Base-by-base conservation (phyloP, 1,140 invertebrate species). In the Holcopasites calliopsidis region DNA sequence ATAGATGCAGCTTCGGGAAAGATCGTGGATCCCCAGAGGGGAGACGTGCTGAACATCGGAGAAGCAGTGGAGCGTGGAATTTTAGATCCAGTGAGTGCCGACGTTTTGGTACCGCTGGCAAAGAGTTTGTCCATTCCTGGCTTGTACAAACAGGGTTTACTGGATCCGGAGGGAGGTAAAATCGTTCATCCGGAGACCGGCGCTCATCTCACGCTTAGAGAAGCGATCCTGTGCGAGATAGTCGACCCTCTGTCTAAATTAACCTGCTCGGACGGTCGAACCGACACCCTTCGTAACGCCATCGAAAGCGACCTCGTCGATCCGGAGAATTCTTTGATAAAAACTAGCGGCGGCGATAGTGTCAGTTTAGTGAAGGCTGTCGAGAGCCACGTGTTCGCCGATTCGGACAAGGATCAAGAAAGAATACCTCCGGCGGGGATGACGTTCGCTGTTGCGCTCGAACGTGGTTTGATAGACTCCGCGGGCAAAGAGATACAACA, bases 131-230 rank as follows among this genome's bases (percentile, higher is more conserved):
- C 96, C 26, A 91, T 98, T 74, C 95, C 97, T 21, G 96, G 96
- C 91, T 91, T 97, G 65, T 93, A 97, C 52, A 93, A 95, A 79
- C 96, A 97, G 90, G 97, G 97, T 71, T 92, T 98, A 18, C 94
- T 97, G 76, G 95, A 98, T 89, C 92, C 94, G n/a, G 86, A 93
- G 23, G 94, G 94, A 44, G 94, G 95, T 68, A 96, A 95, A 89
- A 95, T 99, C 77, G 94, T 98, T 69, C 97, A 99, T 91, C 98
- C 98, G 10, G 97, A 97, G 92, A 97, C 95, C 23, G 97, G 97
- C 7, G 93, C 91, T 70, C 92, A 93, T 80, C 90, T 98, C 49
- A 95, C 93, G 42, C 92, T 97, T 54, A 93, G 94, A 71, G 96
- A 98, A 92, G 97, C 97, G 11, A 96, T 98, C 61, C 93, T 95